These are phyloP conservation scores for Hypomecis punctinalis DNA, from an alignment of 2,888 invertebrate species.

Conservation along the genomic window DNA sequence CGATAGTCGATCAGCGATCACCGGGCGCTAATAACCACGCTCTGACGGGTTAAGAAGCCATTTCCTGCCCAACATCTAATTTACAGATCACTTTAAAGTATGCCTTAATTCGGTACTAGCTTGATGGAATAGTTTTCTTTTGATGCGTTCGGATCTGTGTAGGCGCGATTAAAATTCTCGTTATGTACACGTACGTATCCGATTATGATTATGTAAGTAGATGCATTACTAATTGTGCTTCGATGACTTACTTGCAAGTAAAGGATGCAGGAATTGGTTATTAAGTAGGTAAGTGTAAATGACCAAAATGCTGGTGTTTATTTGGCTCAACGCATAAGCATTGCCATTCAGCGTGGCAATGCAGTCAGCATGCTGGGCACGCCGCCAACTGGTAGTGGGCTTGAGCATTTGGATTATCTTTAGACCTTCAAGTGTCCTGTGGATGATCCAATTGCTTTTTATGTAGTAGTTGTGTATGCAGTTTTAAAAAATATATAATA, in stretches of 20 bases:
- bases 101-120: conserved; percentile 50
- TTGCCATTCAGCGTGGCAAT: too few relatives aligned
- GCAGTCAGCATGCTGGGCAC: too few relatives aligned
- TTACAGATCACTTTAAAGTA: conserved; percentile 75
- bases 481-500: too few relatives aligned
- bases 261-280: too few relatives aligned
- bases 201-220: neutral
- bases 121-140: conserved; percentile 52
- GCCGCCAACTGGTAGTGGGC: too few relatives aligned
- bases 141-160: conserved; percentile 43
- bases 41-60: conserved; percentile 83
- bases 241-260: neutral
- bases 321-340: too few relatives aligned
- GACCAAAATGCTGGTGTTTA: too few relatives aligned
- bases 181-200: conserved; percentile 5
- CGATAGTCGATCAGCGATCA: conserved; percentile 75
- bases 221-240: neutral
- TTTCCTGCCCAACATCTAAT: conserved; percentile 83
- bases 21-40: conserved; percentile 75
- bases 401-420: too few relatives aligned
- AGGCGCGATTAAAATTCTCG: conserved; percentile 30
- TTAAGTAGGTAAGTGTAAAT: too few relatives aligned
- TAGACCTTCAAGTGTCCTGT: too few relatives aligned
- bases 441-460: too few relatives aligned
- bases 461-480: too few relatives aligned